These are phyloP conservation scores for Pseudomyrmex flavicornis DNA, from an alignment of 1,140 invertebrate genomes.

Conservation along the genomic window DNA sequence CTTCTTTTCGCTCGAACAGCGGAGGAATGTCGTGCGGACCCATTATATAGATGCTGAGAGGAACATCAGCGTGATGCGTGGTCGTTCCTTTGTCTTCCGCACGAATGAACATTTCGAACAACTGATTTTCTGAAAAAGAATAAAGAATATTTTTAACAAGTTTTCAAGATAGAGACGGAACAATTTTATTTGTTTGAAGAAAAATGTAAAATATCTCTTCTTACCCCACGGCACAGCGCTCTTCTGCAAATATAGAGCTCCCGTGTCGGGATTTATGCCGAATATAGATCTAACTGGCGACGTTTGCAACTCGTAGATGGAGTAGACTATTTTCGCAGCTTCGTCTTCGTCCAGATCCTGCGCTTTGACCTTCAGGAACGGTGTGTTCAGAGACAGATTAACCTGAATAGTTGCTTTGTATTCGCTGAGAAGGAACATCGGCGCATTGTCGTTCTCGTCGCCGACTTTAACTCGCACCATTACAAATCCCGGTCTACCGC, in stretches of 20 bases:
- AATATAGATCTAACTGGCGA: slow-evolving; percentile 88
- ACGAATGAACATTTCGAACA: slow-evolving; percentile 95
- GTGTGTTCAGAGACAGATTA: slow-evolving; percentile 87
- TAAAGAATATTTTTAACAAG: neutral
- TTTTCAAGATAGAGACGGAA: too few species aligned
- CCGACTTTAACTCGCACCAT: slow-evolving; percentile 91
- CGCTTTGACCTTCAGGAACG: slow-evolving; percentile 90
- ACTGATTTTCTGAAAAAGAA: slow-evolving; percentile 89
- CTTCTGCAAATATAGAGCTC: slow-evolving; percentile 88
- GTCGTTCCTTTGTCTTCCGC: slow-evolving; percentile 92
- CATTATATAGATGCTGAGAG: slow-evolving; percentile 92
- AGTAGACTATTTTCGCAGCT: slow-evolving; percentile 90
- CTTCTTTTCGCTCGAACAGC: slow-evolving; percentile 89
- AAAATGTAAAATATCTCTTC: slow-evolving; percentile 39
- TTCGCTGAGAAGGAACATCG: slow-evolving; percentile 91
- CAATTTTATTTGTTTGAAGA: too few species aligned
- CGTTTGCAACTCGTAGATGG: slow-evolving; percentile 89
- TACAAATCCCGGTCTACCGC: slow-evolving; percentile 92
- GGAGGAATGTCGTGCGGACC: slow-evolving; percentile 89
- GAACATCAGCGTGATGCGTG: slow-evolving; percentile 90
- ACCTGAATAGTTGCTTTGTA: slow-evolving; percentile 91
- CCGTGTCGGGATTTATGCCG: slow-evolving; percentile 89
- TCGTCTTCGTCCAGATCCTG: slow-evolving; percentile 90
- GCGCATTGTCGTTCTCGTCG: slow-evolving; percentile 96
- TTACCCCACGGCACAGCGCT: slow-evolving; percentile 87